Percentiles rank a stretch among this genome's conserved stretches.
Evolutionary conservation across 2,888 invertebrate species (phyloP).

Genomic region (Xylocampa areola): DNA sequence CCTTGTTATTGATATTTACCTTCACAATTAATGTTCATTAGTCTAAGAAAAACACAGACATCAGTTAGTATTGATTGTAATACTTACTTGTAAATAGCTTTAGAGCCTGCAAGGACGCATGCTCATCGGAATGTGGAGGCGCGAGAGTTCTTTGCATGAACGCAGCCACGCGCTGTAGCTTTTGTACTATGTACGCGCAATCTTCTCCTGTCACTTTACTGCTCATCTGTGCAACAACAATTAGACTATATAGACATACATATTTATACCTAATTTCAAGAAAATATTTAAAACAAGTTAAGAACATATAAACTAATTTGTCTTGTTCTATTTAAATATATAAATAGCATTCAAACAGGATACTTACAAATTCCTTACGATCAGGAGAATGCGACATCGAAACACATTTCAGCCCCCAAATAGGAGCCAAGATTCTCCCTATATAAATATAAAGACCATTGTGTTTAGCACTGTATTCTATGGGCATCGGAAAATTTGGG

Average conservation of each 20-base stretch:
- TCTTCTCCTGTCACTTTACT: conserved; percentile 92
- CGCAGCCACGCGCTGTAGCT: conserved; percentile 92
- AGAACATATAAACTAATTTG: background rate
- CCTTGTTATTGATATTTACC: too few relatives aligned
- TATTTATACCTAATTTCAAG: background rate
- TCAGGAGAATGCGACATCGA: conserved; percentile 88
- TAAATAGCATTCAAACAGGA: background rate
- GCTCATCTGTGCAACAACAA: conserved; percentile 87
- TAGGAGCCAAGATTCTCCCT: conserved; percentile 95
- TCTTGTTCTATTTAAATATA: too few relatives aligned
- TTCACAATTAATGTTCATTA: too few relatives aligned
- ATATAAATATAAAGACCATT: conserved; percentile 98
- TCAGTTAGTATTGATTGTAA: background rate
- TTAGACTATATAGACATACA: background rate
- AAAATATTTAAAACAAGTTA: too few relatives aligned
- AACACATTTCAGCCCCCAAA: conserved; percentile 96
- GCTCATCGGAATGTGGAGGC: conserved; percentile 89
- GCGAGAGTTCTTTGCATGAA: conserved; percentile 90
- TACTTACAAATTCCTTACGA: conserved; percentile 90
- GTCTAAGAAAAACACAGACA: too few relatives aligned
- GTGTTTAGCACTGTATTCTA: conserved; percentile 93
- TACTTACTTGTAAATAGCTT: conserved; percentile 91
- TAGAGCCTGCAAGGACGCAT: conserved; percentile 93
- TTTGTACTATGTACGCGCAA: conserved; percentile 92
- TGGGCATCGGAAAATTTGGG: conserved; percentile 79